Base-by-base conservation (phyloP, 2,113 vertebrate species). In the Alectura lathami region DNA sequence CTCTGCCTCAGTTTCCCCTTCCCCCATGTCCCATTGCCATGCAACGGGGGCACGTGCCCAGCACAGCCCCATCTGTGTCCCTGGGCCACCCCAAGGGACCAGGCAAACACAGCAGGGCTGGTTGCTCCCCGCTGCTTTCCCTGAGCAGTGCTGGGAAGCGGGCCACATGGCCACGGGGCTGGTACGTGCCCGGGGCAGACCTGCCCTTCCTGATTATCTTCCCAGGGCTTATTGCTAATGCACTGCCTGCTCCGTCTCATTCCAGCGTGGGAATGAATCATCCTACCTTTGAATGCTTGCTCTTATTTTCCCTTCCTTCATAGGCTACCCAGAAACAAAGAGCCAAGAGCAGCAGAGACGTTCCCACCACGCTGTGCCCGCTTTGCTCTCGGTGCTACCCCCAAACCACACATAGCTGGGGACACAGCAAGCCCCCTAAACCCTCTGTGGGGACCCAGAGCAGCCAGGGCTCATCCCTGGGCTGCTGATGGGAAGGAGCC, bases 261-360 rank as follows among this genome's bases (percentile, higher is more conserved):
- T 36, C n/a, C 36, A 72, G 75, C 47, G 26, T 93, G 88, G 90
- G 91, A 91, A 95, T 94, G 92, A 97, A 89, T 95, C 97, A 96
- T 4, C 60, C 22, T 69, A 78, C 90, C 90, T 88, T 66, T 67
- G 54, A 42, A 56, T 36, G 80, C 70, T 66, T 6, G 1, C 77
- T 54, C 30, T 8, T 0, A 11, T 50, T 73, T 62, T 30, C 89
- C 93, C 51, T 70, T 20, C 78, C 59, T 42, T 81, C n/a, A 2
- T 30, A 7, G 56, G 23, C 36, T 30, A 12, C 77, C 54, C 76
- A 89, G 87, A 18, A 73, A 88, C 79, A 47, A 68, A 62, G 83
- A 54, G 22, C 29, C 20, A 0, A 4, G 17, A 47, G 86, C 12
- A 4, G 48, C 15, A 36, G n/a, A 32, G 20, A 8, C 7, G 27